A percentile compares a stretch with the other conserved stretches of the same genome.
Evolutionary conservation across 1,140 invertebrate species (phyloP).

Genomic region (Drosophila repleta): DNA sequence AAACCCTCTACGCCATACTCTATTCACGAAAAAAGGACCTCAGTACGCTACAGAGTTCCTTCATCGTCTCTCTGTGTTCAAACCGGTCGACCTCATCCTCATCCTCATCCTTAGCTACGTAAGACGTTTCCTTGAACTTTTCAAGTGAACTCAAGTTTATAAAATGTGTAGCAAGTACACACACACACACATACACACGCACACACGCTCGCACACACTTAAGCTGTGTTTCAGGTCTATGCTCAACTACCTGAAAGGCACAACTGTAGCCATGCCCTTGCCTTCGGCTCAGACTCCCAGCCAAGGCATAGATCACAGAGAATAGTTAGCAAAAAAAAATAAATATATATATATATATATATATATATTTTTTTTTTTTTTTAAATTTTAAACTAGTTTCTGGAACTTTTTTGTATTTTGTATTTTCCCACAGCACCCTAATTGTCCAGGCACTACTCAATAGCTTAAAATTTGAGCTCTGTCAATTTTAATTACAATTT

Average conservation of each 20-base stretch:
- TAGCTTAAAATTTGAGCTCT: conserved; percentile 24
- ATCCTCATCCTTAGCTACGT: conserved; percentile 22
- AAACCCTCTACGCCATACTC: neutral
- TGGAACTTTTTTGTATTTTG: neutral
- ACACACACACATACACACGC: conserved; percentile 28
- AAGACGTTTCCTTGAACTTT: conserved; percentile 77
- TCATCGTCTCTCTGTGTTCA: conserved; percentile 24
- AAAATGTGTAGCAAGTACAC: conserved; percentile 78
- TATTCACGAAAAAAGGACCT: conserved; percentile 35
- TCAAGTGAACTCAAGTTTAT: conserved; percentile 82
- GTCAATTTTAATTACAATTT: conserved; percentile 80
- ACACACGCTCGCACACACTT: conserved; percentile 4
- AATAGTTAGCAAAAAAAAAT: conserved; percentile 4
- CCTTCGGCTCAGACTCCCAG: conserved; percentile 6
- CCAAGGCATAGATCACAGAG: conserved; percentile 30
- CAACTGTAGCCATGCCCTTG: neutral
- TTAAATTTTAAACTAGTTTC: conserved; percentile 39
- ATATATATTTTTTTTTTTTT: too few species aligned
- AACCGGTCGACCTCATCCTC: conserved; percentile 62
- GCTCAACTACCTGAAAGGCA: conserved; percentile 61
- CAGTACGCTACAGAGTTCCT: neutral
- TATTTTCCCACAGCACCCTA: conserved; percentile 73
- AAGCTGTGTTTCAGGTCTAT: conserved; percentile 54
- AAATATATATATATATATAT: too few species aligned
- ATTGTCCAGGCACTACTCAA: conserved; percentile 41